Conservation (phyloP, 1,140 invertebrate species). For the Platyscapa corneri region DNA sequence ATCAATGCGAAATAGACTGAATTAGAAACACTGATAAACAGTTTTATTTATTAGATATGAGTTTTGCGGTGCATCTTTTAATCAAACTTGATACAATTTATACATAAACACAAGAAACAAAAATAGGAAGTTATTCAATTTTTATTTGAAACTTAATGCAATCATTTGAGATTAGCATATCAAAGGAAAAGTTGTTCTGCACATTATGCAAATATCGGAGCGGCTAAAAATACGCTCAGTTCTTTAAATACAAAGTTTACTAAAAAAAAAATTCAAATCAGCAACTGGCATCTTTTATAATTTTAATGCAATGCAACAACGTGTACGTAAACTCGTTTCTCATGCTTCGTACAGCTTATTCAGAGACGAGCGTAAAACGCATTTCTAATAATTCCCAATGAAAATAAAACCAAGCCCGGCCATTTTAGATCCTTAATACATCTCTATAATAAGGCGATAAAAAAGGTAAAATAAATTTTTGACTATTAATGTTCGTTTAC, state of each 20-base stretch:
- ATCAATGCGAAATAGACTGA: not conserved
- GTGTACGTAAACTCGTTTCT: not conserved
- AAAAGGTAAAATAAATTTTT: too few species aligned
- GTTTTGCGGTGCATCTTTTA: too few species aligned
- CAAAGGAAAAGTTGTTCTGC: too few species aligned
- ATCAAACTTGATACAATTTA: too few species aligned
- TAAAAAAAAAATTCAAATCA: not conserved
- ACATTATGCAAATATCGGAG: too few species aligned
- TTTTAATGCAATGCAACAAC: not conserved
- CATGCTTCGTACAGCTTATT: not conserved
- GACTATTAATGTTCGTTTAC: too few species aligned
- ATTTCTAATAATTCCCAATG: not conserved
- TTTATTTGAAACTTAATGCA: not conserved
- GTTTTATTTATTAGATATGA: too few species aligned
- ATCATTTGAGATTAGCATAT: not conserved
- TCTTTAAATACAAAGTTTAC: not conserved
- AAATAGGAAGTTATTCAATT: too few species aligned
- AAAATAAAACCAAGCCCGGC: not conserved
- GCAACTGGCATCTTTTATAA: not conserved
- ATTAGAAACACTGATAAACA: too few species aligned
- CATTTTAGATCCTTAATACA: not conserved
- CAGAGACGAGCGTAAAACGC: not conserved
- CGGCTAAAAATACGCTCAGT: not conserved
- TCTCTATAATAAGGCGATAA: not conserved
- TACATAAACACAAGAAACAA: too few species aligned